Conservation (phyloP, 2,888 invertebrate genomes). For the Rotaria magnacalcarata region DNA sequence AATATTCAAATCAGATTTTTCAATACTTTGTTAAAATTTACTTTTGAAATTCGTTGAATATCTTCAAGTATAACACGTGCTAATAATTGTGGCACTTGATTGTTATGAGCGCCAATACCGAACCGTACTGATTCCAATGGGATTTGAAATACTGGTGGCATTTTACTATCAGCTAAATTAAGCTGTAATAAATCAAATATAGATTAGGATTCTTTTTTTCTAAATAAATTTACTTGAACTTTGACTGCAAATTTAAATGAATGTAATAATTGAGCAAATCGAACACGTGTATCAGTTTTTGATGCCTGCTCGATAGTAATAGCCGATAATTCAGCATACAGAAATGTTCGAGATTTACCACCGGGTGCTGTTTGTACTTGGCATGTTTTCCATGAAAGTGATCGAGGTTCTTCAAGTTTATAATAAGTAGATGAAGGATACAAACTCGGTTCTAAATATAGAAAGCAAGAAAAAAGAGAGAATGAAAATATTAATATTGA, state of each 20-base stretch:
- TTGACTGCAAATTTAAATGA: constrained; percentile 16
- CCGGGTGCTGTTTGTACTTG: neutral
- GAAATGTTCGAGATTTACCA: neutral
- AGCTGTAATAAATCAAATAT: neutral
- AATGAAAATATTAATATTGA: neutral
- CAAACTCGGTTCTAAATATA: neutral
- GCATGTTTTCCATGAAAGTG: neutral
- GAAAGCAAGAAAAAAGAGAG: neutral
- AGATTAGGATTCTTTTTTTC: neutral
- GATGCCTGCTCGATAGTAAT: neutral
- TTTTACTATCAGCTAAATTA: neutral
- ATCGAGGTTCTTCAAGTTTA: neutral
- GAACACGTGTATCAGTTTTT: constrained; percentile 2
- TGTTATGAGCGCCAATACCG: constrained; percentile 8
- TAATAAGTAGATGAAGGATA: neutral
- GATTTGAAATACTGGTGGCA: neutral
- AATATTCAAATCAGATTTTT: neutral
- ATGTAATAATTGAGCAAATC: constrained; percentile 7
- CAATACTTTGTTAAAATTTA: neutral
- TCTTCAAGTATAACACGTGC: neutral
- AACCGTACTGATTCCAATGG: neutral
- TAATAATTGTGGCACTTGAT: neutral
- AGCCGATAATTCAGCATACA: neutral
- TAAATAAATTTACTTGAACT: neutral
- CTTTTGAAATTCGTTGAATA: neutral